phyloP scores from a whole-genome alignment of 2,113 vertebrate species.

The Sarotherodon lohbergeri region DNA sequence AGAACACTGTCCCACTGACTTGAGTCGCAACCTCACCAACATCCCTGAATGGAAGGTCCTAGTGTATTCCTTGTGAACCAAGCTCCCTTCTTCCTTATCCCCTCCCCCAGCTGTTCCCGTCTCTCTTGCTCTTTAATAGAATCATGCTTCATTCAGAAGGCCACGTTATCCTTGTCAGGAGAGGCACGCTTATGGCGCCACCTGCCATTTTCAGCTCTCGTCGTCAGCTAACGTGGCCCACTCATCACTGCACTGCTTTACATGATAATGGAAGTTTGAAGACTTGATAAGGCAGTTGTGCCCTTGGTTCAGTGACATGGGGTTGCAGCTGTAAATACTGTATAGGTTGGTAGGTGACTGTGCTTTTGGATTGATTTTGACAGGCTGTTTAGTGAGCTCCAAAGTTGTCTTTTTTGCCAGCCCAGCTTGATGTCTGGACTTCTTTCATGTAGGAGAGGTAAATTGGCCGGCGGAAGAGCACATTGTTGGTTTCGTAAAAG shows the following conservation, averaged over 20 bases:
- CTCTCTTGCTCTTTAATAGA: constrained; percentile 54
- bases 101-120: neutral
- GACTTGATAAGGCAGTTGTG: constrained; percentile 22
- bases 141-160: constrained; percentile 67
- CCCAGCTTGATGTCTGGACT: neutral
- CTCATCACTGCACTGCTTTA: constrained; percentile 56
- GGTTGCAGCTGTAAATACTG: constrained; percentile 5
- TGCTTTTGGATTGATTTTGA: neutral
- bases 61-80: constrained; percentile 15
- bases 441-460: neutral
- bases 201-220: constrained; percentile 19
- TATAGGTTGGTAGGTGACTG: neutral
- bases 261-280: constrained; percentile 55
- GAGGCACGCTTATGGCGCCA: constrained; percentile 38
- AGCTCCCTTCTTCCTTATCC: neutral
- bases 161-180: constrained; percentile 59
- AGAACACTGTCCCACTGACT: constrained; percentile 58
- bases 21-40: constrained; percentile 27
- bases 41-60: constrained; percentile 30
- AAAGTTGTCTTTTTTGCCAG: neutral
- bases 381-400: neutral
- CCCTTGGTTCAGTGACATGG: constrained; percentile 37
- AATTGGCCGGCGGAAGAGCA: constrained; percentile 6
- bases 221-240: constrained; percentile 20
- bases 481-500: constrained; percentile 37